Conservation (phyloP, 2,113 vertebrate species). For the Chaenocephalus aceratus region DNA sequence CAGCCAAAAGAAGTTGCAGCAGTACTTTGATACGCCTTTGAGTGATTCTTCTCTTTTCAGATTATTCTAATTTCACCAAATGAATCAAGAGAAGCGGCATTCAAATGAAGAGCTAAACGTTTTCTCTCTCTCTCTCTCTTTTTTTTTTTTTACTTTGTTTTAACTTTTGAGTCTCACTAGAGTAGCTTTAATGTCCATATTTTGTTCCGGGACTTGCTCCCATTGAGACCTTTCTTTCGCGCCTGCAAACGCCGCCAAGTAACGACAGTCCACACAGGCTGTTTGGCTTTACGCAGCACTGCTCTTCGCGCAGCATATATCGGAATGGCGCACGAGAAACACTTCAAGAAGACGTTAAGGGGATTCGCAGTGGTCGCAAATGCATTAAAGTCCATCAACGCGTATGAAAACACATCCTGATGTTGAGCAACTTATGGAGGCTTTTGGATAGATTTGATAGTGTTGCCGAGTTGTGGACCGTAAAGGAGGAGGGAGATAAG, state of each 20-base stretch:
- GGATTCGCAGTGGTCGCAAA: slow-evolving; percentile 25
- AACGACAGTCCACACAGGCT: slow-evolving; percentile 9
- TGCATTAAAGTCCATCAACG: slow-evolving; percentile 43
- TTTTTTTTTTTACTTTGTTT: no score
- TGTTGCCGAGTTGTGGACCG: slow-evolving; percentile 48
- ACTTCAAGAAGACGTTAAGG: slow-evolving; percentile 14
- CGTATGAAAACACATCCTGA: slow-evolving; percentile 35
- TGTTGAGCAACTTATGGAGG: slow-evolving; percentile 1
- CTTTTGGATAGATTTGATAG: slow-evolving; percentile 31
- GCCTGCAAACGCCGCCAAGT: slow-evolving; percentile 5
- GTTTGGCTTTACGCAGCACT: slow-evolving; percentile 59
- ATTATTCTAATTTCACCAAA: not conserved
- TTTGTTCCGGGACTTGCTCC: not conserved
- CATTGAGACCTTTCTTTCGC: not conserved
- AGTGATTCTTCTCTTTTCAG: slow-evolving; percentile 4
- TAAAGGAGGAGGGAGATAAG: slow-evolving; percentile 75
- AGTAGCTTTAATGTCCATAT: not conserved
- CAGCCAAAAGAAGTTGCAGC: slow-evolving; percentile 18
- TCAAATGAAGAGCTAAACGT: not conserved
- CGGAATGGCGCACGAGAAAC: slow-evolving; percentile 46
- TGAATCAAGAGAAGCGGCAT: slow-evolving; percentile 14
- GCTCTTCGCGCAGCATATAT: slow-evolving; percentile 49
- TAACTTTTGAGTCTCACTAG: slow-evolving; percentile 42
- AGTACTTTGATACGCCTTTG: not conserved
- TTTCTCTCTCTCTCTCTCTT: not conserved